A percentile compares a stretch with the other conserved stretches of the same genome.
Conservation (phyloP, 2,888 invertebrate species). For the Drosophila anomelani region DNA sequence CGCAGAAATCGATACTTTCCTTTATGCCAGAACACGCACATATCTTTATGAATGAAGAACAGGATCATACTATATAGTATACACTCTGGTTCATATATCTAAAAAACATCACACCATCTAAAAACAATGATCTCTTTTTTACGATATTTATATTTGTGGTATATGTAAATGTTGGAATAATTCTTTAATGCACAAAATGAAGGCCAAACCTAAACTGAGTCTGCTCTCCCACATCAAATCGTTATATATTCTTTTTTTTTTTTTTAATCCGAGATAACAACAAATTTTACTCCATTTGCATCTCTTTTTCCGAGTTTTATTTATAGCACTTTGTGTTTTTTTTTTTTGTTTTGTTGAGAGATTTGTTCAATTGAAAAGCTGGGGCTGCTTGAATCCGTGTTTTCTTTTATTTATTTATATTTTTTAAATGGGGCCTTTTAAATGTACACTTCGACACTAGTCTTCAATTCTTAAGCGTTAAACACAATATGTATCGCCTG, state of each 20-base stretch:
- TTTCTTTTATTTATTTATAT: conserved; percentile 39
- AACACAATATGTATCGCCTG: conserved; percentile 6
- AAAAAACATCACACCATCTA: background rate
- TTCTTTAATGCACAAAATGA: background rate
- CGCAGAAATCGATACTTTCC: too few relatives aligned
- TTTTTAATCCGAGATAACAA: background rate
- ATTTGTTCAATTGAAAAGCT: conserved; percentile 5
- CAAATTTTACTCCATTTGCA: background rate
- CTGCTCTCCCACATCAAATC: background rate
- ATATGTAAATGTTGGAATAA: background rate
- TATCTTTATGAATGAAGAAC: too few relatives aligned
- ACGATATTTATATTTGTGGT: background rate
- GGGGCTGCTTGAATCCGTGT: conserved; percentile 27
- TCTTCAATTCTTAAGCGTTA: conserved; percentile 4
- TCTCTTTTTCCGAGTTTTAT: background rate
- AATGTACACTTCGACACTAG: conserved; percentile 36
- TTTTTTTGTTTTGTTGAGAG: too few relatives aligned
- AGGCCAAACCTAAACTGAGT: background rate
- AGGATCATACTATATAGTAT: too few relatives aligned
- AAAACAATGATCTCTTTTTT: background rate
- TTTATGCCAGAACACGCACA: too few relatives aligned
- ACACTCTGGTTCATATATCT: too few relatives aligned
- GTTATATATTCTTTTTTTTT: background rate
- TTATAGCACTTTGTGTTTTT: background rate
- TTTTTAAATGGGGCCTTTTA: conserved; percentile 36